A percentile compares a stretch with the other conserved stretches of the same genome.
Conservation (phyloP, 1,140 invertebrate genomes). For the Heliconius nattereri region DNA sequence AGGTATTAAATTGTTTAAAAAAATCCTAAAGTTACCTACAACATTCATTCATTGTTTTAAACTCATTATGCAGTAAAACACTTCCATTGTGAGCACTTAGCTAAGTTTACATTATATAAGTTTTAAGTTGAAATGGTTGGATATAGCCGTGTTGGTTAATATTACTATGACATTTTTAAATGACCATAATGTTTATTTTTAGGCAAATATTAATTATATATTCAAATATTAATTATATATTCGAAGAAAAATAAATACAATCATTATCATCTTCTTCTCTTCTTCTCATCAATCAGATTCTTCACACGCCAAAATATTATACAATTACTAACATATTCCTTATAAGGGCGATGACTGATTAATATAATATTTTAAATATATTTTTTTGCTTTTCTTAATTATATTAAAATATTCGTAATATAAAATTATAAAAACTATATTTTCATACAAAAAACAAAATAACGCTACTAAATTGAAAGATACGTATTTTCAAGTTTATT, state of each 20-base stretch:
- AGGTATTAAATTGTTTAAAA: too few species aligned
- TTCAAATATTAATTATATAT: too few species aligned
- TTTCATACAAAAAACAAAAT: too few species aligned
- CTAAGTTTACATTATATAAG: background rate
- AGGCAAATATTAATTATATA: background rate
- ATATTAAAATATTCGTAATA: too few species aligned
- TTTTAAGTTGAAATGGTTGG: background rate
- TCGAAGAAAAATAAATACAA: too few species aligned
- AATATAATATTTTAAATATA: background rate
- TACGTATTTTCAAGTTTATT: too few species aligned
- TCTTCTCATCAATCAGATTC: too few species aligned
- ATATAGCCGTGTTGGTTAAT: background rate
- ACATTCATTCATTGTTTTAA: constrained; percentile 3
- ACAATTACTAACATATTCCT: background rate
- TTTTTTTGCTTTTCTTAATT: too few species aligned
- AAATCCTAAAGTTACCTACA: background rate
- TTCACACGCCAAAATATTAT: background rate
- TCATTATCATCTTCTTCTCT: too few species aligned
- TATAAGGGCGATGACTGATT: background rate
- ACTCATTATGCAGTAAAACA: background rate
- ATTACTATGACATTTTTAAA: background rate
- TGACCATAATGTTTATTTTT: background rate
- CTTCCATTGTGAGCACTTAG: background rate
- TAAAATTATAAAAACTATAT: too few species aligned
- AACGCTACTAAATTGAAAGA: too few species aligned